Base-by-base conservation (phyloP, 1,140 invertebrate species). In the Drosophila simulans region DNA sequence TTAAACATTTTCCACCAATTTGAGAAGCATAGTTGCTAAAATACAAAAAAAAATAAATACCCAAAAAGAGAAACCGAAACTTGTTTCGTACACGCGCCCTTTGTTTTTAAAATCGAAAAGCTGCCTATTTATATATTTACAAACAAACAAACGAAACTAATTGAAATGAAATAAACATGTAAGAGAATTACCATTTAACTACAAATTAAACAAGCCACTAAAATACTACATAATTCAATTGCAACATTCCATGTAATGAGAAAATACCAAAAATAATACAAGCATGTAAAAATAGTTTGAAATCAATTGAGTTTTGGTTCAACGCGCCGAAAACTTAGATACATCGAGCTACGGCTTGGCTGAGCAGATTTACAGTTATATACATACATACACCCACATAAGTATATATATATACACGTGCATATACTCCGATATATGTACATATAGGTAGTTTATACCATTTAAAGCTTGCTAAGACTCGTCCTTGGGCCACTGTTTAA, bases 1-100 rank as follows among this genome's bases (percentile, higher is more conserved):
- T 78, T 68, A 35, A 86, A 86, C 64, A 78, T 70, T 86, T 86
- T 85, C 82, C 82, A 85, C 82, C 82, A 85, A 85, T 82, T 86
- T 78, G 73, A 86, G 56, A 60, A 64, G 39, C 51, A 72, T 63
- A 51, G 39, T 48, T 55, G 58, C 62, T 62, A 37, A 53, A 46
- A 58, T 54, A 58, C 27, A n/a, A 46, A 64, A 55, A n/a, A 39
- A 57, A 55, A 49, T 51, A 48, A 20, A 48, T 43, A 64, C 40
- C n/a, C 15, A 70, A 49, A 45, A 45, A 58, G 43, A 65, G 27
- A 45, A 56, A 60, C 52, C 51, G 31, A 65, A 42, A 62, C 66
- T 76, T 39, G 71, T 80, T 72, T 80, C 59, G 60, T 64, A 85
- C 42, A 80, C 54, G 65, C 80, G 71, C 80, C 70, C 65, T 77